Percentiles rank a stretch among this genome's conserved stretches.
Evolutionary conservation across 2,797 vertebrate genomes (phyloP).

Genomic region (Natrix natrix): DNA sequence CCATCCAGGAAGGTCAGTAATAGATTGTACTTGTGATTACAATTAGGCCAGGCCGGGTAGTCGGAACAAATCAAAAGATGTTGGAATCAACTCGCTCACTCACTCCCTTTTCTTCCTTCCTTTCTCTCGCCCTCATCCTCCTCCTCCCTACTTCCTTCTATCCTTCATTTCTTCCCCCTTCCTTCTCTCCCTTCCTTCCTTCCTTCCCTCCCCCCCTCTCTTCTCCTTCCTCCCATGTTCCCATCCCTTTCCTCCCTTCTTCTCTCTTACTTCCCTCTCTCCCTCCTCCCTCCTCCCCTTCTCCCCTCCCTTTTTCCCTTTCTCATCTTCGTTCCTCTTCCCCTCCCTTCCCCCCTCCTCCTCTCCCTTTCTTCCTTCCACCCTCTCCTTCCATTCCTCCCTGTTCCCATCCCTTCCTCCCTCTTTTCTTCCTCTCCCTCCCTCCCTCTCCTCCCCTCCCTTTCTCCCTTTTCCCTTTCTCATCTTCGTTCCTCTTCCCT

Average conservation of each 20-base stretch:
- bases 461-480: slow-evolving; percentile 22
- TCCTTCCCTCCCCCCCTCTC: no score
- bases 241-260: slow-evolving; percentile 43
- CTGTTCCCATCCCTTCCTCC: slow-evolving; percentile 48
- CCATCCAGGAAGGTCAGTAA: no score
- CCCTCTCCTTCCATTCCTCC: slow-evolving; percentile 27
- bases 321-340: background rate
- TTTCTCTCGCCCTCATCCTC: background rate
- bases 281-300: slow-evolving; percentile 16
- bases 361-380: background rate
- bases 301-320: background rate
- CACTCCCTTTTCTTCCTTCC: no score
- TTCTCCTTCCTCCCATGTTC: slow-evolving; percentile 20
- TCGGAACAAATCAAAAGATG: no score
- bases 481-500: slow-evolving; percentile 34
- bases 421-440: no score
- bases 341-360: slow-evolving; percentile 39
- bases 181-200: slow-evolving; percentile 25
- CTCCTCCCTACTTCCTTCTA: slow-evolving; percentile 35
- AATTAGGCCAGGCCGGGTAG: no score
- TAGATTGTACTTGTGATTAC: no score
- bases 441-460: slow-evolving; percentile 1
- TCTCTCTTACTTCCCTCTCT: slow-evolving; percentile 23
- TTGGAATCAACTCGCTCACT: no score
- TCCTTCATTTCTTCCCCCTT: slow-evolving; percentile 28